These are phyloP conservation scores for Euura lappo DNA, from an alignment of 1,140 invertebrate species.

Conservation along the genomic window DNA sequence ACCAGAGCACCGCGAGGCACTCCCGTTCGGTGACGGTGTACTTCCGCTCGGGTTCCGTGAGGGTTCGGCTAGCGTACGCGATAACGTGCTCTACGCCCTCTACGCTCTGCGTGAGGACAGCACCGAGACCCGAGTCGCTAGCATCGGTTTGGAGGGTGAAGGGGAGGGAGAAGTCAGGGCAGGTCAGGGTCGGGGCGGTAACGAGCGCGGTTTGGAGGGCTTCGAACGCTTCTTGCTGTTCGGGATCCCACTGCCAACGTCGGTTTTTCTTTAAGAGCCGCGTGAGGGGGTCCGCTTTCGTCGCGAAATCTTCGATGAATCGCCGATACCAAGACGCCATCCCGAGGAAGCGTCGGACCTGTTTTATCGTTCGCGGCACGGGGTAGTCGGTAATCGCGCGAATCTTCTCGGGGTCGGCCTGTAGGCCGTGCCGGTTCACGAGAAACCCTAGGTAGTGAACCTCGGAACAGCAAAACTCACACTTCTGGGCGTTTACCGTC, in stretches of 20 bases:
- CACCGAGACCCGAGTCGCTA: slow-evolving; percentile 36
- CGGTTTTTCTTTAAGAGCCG: slow-evolving; percentile 21
- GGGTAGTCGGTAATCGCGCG: slow-evolving; percentile 30
- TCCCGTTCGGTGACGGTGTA: slow-evolving; percentile 58
- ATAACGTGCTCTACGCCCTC: slow-evolving; percentile 39
- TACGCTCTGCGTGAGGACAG: slow-evolving; percentile 33
- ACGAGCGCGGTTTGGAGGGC: slow-evolving; percentile 16
- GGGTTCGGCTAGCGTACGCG: slow-evolving; percentile 45
- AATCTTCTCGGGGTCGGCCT: slow-evolving; percentile 45
- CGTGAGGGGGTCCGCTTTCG: too few species aligned
- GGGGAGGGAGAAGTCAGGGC: slow-evolving; percentile 19
- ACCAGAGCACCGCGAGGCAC: slow-evolving; percentile 58
- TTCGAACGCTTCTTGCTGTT: slow-evolving; percentile 20
- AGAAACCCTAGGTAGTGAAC: slow-evolving; percentile 48
- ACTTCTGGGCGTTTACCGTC: slow-evolving; percentile 41
- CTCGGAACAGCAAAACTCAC: slow-evolving; percentile 39
- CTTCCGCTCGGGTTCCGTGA: slow-evolving; percentile 48
- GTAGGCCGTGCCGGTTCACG: slow-evolving; percentile 40
- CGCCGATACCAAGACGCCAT: too few species aligned
- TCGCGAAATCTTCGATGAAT: too few species aligned
- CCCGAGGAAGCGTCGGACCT: slow-evolving; percentile 52
- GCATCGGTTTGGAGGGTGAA: slow-evolving; percentile 36
- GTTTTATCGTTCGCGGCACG: slow-evolving; percentile 41
- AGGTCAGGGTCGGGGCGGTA: slow-evolving; percentile 20
- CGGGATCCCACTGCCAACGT: slow-evolving; percentile 19